Percentiles rank a stretch among this genome's conserved stretches.
Conservation (phyloP, 35 echinoderm and acorn worm species). For the Chiridota heheva region DNA sequence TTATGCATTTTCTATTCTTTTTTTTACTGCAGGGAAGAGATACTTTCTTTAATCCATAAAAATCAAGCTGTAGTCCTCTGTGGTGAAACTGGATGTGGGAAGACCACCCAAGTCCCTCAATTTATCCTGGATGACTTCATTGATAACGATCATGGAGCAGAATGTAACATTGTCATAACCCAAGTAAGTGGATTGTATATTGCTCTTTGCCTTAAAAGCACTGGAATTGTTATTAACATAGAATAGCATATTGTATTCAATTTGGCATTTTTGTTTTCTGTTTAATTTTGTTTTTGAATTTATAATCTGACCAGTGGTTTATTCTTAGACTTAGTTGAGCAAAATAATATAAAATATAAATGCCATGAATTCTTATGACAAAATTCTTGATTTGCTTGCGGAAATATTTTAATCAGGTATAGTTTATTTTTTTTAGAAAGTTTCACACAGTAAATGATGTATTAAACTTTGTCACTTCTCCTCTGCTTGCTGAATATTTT, state of each 20-base stretch:
- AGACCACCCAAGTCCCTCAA: constrained; percentile 92
- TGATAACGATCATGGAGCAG: constrained; percentile 48
- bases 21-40: constrained; percentile 57
- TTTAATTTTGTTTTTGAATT: too few species aligned
- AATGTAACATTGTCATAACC: constrained; percentile 90
- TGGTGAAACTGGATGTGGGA: constrained; percentile 91
- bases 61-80: constrained; percentile 79
- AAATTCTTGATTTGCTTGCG: too few species aligned
- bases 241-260: neutral
- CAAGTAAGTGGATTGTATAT: constrained; percentile 53
- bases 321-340: too few species aligned
- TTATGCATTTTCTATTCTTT: too few species aligned
- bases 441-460: too few species aligned
- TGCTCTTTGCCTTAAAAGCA: neutral
- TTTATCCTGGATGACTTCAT: constrained; percentile 80
- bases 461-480: too few species aligned
- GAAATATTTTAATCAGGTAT: too few species aligned
- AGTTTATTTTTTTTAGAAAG: too few species aligned
- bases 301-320: too few species aligned
- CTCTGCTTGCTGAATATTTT: too few species aligned
- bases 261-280: neutral
- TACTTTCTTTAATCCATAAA: constrained; percentile 58
- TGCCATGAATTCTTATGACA: too few species aligned
- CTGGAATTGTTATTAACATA: neutral
- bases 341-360: too few species aligned